Conservation (phyloP, 2,888 invertebrate genomes). For the Cryptus viduatorius region DNA sequence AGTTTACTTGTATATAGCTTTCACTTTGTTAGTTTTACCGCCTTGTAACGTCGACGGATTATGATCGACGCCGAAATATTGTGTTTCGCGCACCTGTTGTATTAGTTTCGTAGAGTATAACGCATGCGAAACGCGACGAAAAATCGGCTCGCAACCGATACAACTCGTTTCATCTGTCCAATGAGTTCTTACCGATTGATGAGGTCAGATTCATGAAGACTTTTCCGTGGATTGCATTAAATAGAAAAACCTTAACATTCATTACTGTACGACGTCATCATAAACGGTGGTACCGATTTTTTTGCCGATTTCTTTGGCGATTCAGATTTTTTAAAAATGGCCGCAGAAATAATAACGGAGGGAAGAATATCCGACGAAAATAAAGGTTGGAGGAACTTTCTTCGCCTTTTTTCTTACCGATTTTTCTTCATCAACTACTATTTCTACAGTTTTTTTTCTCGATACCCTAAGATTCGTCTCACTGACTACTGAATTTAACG, state of each 20-base stretch:
- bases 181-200: conserved; percentile 3
- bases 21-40: conserved; percentile 33
- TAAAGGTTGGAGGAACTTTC: too few species aligned
- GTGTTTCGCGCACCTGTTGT: conserved; percentile 18
- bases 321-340: conserved; percentile 2
- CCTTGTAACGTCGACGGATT: conserved; percentile 44
- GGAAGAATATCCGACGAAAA: too few species aligned
- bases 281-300: conserved; percentile 8
- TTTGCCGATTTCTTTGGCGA: too few species aligned
- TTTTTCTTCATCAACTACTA: not conserved
- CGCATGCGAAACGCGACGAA: not conserved
- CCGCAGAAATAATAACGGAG: not conserved
- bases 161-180: conserved; percentile 15
- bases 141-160: conserved; percentile 7
- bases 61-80: conserved; percentile 32
- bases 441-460: not conserved
- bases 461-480: not conserved
- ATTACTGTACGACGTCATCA: conserved; percentile 39
- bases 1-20: conserved; percentile 61
- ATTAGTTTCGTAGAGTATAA: conserved; percentile 28
- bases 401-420: not conserved
- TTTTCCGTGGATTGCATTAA: conserved; percentile 40
- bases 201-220: conserved; percentile 19
- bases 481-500: conserved; percentile 42
- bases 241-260: conserved; percentile 22